Evolutionary conservation across 2,797 vertebrate genomes (phyloP).

Genomic region (Centroberyx gerrardi): DNA sequence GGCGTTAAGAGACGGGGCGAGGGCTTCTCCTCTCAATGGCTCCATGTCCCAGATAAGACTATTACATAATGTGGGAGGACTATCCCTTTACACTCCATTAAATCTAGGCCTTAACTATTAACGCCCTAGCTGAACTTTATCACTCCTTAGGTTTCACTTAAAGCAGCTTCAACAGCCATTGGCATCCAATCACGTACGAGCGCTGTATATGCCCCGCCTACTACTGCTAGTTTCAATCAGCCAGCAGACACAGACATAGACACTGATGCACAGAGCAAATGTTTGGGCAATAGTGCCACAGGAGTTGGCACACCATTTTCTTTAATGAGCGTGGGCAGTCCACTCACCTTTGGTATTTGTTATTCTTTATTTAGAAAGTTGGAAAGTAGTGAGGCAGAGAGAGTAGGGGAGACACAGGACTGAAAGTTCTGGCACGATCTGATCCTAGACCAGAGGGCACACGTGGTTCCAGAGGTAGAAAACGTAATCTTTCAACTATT

Average conservation of each 20-base stretch:
- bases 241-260: too few relatives aligned
- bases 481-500: too few relatives aligned
- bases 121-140: constrained; percentile 54
- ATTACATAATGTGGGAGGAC: constrained; percentile 68
- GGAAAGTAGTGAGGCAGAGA: neutral
- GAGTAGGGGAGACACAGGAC: neutral
- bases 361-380: constrained; percentile 16
- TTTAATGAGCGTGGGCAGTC: neutral
- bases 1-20: constrained; percentile 29
- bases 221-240: neutral
- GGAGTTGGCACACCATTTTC: neutral
- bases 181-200: constrained; percentile 32
- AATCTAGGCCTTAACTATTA: constrained; percentile 55
- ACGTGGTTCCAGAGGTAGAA: too few relatives aligned
- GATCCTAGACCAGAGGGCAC: too few relatives aligned
- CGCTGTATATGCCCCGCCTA: neutral
- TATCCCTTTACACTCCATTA: constrained; percentile 73
- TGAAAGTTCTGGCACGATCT: neutral
- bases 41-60: constrained; percentile 59
- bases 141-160: constrained; percentile 63
- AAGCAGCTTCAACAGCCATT: constrained; percentile 47
- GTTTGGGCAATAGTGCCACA: too few relatives aligned
- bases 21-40: constrained; percentile 6
- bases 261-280: too few relatives aligned
- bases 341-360: neutral